Percentiles rank a stretch among this genome's conserved stretches.
Evolutionary conservation across 2,797 vertebrate genomes (phyloP).

Genomic region (Notoglanidium macrostoma): DNA sequence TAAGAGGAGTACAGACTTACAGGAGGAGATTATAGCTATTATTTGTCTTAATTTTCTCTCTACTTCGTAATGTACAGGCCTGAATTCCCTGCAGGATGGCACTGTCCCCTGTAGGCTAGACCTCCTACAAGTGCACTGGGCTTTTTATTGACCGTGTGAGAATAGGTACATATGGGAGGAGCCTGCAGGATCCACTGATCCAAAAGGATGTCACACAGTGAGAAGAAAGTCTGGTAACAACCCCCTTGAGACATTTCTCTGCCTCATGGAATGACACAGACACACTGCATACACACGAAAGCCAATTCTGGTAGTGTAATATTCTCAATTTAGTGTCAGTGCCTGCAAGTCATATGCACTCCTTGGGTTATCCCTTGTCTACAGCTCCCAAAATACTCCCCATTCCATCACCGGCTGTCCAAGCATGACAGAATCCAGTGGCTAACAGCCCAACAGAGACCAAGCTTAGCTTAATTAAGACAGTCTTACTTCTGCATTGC

Average conservation of each 20-base stretch:
- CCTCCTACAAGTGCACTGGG: slow-evolving; percentile 44
- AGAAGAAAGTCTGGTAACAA: slow-evolving; percentile 58
- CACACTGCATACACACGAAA: slow-evolving; percentile 42
- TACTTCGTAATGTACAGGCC: slow-evolving; percentile 46
- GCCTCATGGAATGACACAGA: slow-evolving; percentile 49
- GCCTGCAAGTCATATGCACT: slow-evolving; percentile 59
- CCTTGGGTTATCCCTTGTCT: slow-evolving; percentile 50
- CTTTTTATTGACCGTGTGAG: slow-evolving; percentile 56
- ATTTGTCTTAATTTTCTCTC: slow-evolving; percentile 60
- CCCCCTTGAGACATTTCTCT: slow-evolving; percentile 53
- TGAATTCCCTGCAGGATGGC: slow-evolving; percentile 52
- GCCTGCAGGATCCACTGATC: slow-evolving; percentile 49
- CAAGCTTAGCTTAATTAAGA: slow-evolving; percentile 58
- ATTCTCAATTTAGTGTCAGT: slow-evolving; percentile 56
- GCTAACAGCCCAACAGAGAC: slow-evolving; percentile 58
- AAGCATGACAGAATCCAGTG: slow-evolving; percentile 55
- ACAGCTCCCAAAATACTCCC: slow-evolving; percentile 51
- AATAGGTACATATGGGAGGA: slow-evolving; percentile 40
- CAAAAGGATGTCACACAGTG: slow-evolving; percentile 57
- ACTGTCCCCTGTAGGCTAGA: slow-evolving; percentile 48
- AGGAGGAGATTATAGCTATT: slow-evolving; percentile 50
- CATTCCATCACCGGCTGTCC: slow-evolving; percentile 51
- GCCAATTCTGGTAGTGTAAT: slow-evolving; percentile 43
- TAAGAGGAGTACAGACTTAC: slow-evolving; percentile 6
- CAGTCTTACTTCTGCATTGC: slow-evolving; percentile 40